Conservation (phyloP, 2,888 invertebrate species). For the Sarcophaga subvicina region DNA sequence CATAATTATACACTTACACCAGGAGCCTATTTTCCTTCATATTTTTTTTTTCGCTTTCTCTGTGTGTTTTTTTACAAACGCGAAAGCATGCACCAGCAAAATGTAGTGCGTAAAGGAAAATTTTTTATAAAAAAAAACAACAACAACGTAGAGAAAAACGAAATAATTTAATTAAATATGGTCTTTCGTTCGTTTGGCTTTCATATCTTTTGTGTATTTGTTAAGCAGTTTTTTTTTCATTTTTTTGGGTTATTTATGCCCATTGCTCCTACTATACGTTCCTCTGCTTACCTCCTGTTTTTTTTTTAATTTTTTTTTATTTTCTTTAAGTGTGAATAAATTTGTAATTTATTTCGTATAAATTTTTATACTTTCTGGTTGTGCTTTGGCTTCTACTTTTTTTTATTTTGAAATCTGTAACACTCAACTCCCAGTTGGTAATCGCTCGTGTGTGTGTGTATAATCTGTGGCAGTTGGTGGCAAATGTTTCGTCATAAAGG, state of each 20-base stretch:
- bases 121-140: constrained; percentile 5
- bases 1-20: constrained; percentile 49
- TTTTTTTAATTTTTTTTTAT: background rate
- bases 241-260: background rate
- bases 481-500: constrained; percentile 23
- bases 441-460: background rate
- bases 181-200: background rate
- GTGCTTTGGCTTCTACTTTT: background rate
- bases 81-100: constrained; percentile 28
- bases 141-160: background rate
- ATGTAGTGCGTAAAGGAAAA: constrained; percentile 46
- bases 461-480: background rate
- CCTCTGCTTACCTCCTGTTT: background rate
- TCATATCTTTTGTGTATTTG: constrained; percentile 37
- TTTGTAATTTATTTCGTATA: constrained; percentile 9
- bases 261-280: background rate
- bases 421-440: constrained; percentile 8
- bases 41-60: background rate
- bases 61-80: background rate
- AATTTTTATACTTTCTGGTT: background rate
- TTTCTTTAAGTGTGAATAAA: constrained; percentile 51
- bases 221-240: constrained; percentile 4
- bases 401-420: constrained; percentile 42
- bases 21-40: constrained; percentile 28
- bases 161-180: constrained; percentile 44